Evolutionary conservation across 2,888 invertebrate species (phyloP).

Genomic region (Lochmaea capreae): DNA sequence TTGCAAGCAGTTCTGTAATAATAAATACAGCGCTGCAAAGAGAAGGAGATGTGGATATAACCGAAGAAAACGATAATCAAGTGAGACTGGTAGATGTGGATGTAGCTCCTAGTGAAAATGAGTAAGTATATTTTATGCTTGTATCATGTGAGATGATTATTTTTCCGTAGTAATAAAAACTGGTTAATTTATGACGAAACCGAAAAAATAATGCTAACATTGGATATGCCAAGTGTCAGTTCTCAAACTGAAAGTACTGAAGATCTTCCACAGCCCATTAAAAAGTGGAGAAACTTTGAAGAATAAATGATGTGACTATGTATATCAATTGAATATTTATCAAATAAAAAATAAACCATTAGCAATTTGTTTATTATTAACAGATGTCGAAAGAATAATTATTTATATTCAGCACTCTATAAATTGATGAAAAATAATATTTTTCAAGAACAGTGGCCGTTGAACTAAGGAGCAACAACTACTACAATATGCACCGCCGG

Average conservation of each 20-base stretch:
- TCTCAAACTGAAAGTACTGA: conserved; percentile 44
- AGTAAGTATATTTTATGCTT: conserved; percentile 40
- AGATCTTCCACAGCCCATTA: conserved; percentile 51
- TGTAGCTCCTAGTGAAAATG: conserved; percentile 49
- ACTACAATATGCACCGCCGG: too few relatives aligned
- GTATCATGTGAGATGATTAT: background rate
- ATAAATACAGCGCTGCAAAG: conserved; percentile 43
- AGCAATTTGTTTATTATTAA: too few relatives aligned
- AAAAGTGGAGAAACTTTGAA: conserved; percentile 21
- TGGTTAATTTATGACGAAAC: conserved; percentile 49
- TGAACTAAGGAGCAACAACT: too few relatives aligned
- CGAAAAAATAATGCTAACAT: conserved; percentile 38
- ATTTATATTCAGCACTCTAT: too few relatives aligned
- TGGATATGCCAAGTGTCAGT: conserved; percentile 46
- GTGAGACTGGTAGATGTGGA: conserved; percentile 50
- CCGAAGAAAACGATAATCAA: conserved; percentile 22
- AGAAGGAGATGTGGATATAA: conserved; percentile 47
- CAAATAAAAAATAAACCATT: too few relatives aligned
- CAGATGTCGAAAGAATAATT: too few relatives aligned
- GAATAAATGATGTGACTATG: background rate
- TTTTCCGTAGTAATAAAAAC: conserved; percentile 31
- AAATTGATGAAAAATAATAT: too few relatives aligned
- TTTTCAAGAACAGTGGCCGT: too few relatives aligned
- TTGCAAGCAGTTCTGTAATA: conserved; percentile 38
- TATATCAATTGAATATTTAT: too few relatives aligned